A percentile compares a stretch with the other conserved stretches of the same genome.
Conservation (phyloP, 2,888 invertebrate species). For the Eledona agricola region DNA sequence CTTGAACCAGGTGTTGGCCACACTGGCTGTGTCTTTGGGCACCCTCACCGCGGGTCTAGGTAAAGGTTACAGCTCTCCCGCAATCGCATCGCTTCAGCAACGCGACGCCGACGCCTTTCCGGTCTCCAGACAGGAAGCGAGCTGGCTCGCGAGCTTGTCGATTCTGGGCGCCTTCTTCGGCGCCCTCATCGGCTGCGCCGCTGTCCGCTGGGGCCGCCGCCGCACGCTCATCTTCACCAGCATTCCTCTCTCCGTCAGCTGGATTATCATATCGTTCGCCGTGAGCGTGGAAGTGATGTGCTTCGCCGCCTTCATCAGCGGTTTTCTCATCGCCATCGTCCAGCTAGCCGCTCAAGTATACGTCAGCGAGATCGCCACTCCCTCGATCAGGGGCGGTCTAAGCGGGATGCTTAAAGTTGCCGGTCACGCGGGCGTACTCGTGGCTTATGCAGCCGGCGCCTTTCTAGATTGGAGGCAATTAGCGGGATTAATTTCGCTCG, state of each 20-base stretch:
- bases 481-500: slow-evolving; percentile 80
- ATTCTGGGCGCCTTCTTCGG: slow-evolving; percentile 83
- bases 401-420: slow-evolving; percentile 88
- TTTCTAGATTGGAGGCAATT: slow-evolving; percentile 86
- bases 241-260: slow-evolving; percentile 79
- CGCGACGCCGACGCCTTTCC: slow-evolving; percentile 71
- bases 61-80: slow-evolving; percentile 85
- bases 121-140: slow-evolving; percentile 77
- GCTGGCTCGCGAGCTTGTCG: slow-evolving; percentile 84
- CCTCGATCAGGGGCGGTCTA: slow-evolving; percentile 85
- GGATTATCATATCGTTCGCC: slow-evolving; percentile 83
- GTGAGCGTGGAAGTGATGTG: slow-evolving; percentile 82
- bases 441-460: slow-evolving; percentile 84
- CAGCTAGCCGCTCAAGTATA: slow-evolving; percentile 71
- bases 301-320: slow-evolving; percentile 84
- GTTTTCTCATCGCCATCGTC: slow-evolving; percentile 64
- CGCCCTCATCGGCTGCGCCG: slow-evolving; percentile 80
- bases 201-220: slow-evolving; percentile 78
- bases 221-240: slow-evolving; percentile 76
- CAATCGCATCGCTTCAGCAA: slow-evolving; percentile 76
- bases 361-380: slow-evolving; percentile 90
- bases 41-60: slow-evolving; percentile 82
- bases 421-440: slow-evolving; percentile 84
- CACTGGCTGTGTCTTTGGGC: slow-evolving; percentile 80
- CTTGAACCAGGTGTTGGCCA: slow-evolving; percentile 74